phyloP scores from a whole-genome alignment of 2,888 invertebrate genomes.

The Tetramorium bicarinatum region DNA sequence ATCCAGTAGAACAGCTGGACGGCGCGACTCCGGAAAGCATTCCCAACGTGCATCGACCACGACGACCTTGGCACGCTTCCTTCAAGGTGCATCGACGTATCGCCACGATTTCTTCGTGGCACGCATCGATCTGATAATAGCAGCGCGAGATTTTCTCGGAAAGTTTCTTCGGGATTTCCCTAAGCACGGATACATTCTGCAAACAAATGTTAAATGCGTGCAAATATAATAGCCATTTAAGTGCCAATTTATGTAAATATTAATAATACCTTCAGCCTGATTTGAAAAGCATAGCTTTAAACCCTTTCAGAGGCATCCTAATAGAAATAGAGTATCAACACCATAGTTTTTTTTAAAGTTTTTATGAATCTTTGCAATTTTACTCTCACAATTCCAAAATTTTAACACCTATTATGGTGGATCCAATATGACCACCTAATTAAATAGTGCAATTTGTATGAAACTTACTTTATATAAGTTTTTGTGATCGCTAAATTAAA shows the following conservation, averaged over 20 bases:
- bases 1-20: slow-evolving; percentile 37
- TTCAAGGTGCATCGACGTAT: slow-evolving; percentile 54
- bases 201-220: background rate
- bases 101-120: slow-evolving; percentile 26
- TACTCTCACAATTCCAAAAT: no score
- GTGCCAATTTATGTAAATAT: background rate
- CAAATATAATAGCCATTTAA: slow-evolving; percentile 14
- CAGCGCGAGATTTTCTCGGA: slow-evolving; percentile 10
- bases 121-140: slow-evolving; percentile 26
- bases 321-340: no score
- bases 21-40: slow-evolving; percentile 33
- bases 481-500: no score
- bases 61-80: slow-evolving; percentile 68
- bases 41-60: slow-evolving; percentile 44
- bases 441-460: no score
- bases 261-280: background rate
- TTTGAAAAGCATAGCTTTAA: background rate
- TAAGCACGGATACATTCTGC: background rate
- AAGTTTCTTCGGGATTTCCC: background rate
- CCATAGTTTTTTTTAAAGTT: no score
- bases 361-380: no score
- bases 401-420: no score
- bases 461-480: no score
- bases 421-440: no score
- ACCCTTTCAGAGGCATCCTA: no score